Conservation (phyloP, 2,113 vertebrate genomes). For the Chauna torquata region DNA sequence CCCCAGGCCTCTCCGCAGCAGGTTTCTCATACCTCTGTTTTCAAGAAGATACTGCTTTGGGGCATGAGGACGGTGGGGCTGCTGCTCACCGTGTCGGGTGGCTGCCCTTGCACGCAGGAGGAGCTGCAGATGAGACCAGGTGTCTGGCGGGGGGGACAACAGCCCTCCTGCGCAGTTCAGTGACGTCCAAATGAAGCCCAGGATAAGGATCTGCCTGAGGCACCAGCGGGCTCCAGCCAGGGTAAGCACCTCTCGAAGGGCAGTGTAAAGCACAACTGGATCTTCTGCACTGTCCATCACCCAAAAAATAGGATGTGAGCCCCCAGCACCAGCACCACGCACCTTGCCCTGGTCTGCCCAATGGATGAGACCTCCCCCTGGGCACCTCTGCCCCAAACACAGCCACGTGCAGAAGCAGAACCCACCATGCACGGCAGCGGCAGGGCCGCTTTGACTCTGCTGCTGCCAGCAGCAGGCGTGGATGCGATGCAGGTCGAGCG, state of each 20-base stretch:
- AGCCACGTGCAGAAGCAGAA: fast-evolving
- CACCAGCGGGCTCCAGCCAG: neutral
- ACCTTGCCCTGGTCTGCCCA: neutral
- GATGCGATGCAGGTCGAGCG: neutral
- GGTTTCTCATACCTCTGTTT: neutral
- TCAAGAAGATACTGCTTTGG: too few relatives aligned
- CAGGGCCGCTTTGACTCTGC: neutral
- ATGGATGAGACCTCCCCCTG: neutral
- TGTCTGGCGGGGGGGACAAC: too few relatives aligned
- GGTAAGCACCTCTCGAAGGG: neutral
- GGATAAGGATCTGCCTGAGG: neutral
- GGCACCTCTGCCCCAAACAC: fast-evolving
- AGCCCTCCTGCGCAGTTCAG: neutral
- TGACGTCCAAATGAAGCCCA: neutral
- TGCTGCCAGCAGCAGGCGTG: fast-evolving
- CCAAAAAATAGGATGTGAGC: neutral
- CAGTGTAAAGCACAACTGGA: neutral
- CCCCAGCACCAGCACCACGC: too few relatives aligned
- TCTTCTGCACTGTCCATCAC: neutral
- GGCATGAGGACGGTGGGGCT: too few relatives aligned
- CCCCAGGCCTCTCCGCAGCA: neutral
- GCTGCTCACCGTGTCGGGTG: too few relatives aligned
- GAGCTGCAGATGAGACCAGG: too few relatives aligned
- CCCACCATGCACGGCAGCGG: too few relatives aligned
- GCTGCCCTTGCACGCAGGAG: neutral